A percentile compares a stretch with the other conserved stretches of the same genome.
phyloP scores from a whole-genome alignment of 2,888 invertebrate species.

The Rhagium mordax region DNA sequence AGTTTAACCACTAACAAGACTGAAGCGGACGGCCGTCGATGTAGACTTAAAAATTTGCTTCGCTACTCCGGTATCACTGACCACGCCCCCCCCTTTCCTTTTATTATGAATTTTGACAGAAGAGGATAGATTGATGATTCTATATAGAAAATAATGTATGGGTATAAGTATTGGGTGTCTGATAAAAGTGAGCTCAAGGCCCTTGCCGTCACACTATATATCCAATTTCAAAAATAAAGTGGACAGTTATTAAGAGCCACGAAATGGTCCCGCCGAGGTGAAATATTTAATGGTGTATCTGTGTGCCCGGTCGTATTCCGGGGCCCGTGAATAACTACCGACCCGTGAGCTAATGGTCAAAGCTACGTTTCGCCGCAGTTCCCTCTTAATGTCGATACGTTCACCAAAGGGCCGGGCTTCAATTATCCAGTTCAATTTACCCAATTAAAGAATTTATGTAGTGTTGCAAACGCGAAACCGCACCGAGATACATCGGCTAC shows the following conservation, averaged over 20 bases:
- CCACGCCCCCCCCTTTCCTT: too few species aligned
- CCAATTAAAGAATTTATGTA: slow-evolving; percentile 56
- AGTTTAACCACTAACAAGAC: too few species aligned
- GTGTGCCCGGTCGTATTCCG: not conserved
- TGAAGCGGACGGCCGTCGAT: too few species aligned
- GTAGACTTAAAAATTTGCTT: too few species aligned
- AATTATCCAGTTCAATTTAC: slow-evolving; percentile 55
- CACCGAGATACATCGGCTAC: slow-evolving; percentile 18
- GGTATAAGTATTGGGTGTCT: too few species aligned
- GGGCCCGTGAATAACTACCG: slow-evolving; percentile 6
- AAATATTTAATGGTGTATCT: not conserved
- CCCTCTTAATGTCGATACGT: slow-evolving; percentile 47
- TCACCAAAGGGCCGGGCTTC: slow-evolving; percentile 46
- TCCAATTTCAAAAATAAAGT: too few species aligned
- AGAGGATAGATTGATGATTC: too few species aligned
- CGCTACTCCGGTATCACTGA: too few species aligned
- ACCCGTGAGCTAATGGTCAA: slow-evolving; percentile 9
- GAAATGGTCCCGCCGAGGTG: not conserved
- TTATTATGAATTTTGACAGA: too few species aligned
- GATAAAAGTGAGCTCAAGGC: too few species aligned
- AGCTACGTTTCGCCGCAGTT: slow-evolving; percentile 27
- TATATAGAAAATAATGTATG: too few species aligned
- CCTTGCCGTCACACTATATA: too few species aligned
- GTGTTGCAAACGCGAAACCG: slow-evolving; percentile 41
- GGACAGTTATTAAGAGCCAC: not conserved